Conservation (phyloP, 1,140 invertebrate genomes). For the Pseudachorutes palmiensis region DNA sequence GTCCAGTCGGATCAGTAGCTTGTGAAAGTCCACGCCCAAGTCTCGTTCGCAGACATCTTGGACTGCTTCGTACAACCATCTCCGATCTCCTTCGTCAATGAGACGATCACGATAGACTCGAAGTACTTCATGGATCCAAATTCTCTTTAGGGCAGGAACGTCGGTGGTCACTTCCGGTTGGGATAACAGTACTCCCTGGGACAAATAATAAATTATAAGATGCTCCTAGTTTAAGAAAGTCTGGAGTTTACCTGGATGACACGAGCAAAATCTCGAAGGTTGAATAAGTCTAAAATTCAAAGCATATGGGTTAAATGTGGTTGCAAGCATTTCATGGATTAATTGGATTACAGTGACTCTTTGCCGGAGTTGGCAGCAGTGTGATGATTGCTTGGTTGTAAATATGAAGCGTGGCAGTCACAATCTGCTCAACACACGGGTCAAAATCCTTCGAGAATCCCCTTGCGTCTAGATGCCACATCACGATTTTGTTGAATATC, state of each 20-base stretch:
- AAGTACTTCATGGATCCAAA: slow-evolving; percentile 91
- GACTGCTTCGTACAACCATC: slow-evolving; percentile 63
- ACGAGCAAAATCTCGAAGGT: slow-evolving; percentile 85
- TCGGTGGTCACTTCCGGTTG: slow-evolving; percentile 85
- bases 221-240: neutral
- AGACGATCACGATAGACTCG: slow-evolving; percentile 90
- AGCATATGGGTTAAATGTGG: slow-evolving; percentile 53
- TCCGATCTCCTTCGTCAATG: slow-evolving; percentile 69
- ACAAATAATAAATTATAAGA: slow-evolving; percentile 10
- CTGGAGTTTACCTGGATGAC: slow-evolving; percentile 65
- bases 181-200: slow-evolving; percentile 77
- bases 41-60: slow-evolving; percentile 43
- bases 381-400: slow-evolving; percentile 75
- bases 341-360: slow-evolving; percentile 27
- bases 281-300: slow-evolving; percentile 61
- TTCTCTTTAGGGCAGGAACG: slow-evolving; percentile 73
- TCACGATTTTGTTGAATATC: slow-evolving; percentile 83
- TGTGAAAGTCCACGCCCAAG: slow-evolving; percentile 50
- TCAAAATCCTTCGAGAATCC: slow-evolving; percentile 94
- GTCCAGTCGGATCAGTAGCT: slow-evolving; percentile 49
- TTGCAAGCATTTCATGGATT: slow-evolving; percentile 26
- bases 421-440: slow-evolving; percentile 81
- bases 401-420: slow-evolving; percentile 72
- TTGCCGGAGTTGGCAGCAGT: slow-evolving; percentile 70
- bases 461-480: slow-evolving; percentile 89